Conservation (phyloP, 1,140 invertebrate species). For the Calephelis nemesis region DNA sequence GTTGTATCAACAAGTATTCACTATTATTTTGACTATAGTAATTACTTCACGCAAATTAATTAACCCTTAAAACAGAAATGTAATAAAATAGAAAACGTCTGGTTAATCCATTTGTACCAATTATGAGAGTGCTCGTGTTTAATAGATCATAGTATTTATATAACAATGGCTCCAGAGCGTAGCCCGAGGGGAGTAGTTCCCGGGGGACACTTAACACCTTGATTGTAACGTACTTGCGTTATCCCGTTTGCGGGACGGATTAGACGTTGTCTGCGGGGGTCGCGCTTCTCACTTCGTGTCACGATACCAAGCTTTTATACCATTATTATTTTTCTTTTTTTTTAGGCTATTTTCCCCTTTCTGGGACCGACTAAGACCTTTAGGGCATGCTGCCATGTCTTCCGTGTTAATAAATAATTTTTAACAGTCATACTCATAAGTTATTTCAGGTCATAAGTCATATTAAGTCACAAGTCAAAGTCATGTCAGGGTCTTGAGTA, state of each 20-base stretch:
- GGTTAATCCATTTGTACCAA: constrained; percentile 27
- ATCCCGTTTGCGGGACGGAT: constrained; percentile 48
- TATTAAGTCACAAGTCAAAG: no score
- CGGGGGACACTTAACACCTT: constrained; percentile 41
- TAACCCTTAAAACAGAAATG: not conserved
- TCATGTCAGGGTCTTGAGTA: no score
- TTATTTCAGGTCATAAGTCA: no score
- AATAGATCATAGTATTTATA: constrained; percentile 40
- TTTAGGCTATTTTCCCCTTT: no score
- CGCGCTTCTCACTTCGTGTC: not conserved
- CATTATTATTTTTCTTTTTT: not conserved
- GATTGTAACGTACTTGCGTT: constrained; percentile 35
- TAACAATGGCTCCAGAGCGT: constrained; percentile 27
- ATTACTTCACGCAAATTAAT: not conserved
- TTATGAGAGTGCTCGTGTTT: constrained; percentile 35
- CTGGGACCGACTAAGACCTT: no score
- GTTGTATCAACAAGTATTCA: no score
- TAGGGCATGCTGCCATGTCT: no score
- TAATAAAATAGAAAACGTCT: not conserved
- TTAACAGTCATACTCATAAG: no score
- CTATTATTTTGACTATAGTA: not conserved
- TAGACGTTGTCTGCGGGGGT: constrained; percentile 35
- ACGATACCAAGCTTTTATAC: not conserved
- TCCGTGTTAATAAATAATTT: no score
- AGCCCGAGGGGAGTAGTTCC: constrained; percentile 33